Base-by-base conservation (phyloP, 1,140 invertebrate genomes). In the Drosophila nikananu region DNA sequence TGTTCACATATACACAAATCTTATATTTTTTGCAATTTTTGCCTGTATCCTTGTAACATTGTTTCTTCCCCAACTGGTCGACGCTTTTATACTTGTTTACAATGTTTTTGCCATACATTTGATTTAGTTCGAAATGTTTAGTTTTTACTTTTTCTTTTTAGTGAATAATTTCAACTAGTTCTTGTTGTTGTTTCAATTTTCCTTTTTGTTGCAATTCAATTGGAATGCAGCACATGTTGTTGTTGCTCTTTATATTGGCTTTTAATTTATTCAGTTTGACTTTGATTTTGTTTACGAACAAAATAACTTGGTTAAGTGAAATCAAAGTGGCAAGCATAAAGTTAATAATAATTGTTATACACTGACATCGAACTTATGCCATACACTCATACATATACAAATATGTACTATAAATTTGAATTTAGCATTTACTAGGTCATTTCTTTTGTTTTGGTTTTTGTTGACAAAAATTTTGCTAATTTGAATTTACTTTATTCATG, bases 391-490 rank as follows among this genome's bases (percentile, higher is more conserved):
- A 87, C 77, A 83, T 80, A 87, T 65, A 86, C 80, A 83, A 71
- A 71, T 83, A 83, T 75, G 75, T 80, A 78, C 77, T 81, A 89
- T 89, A 87, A 89, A 87, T 87, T 87, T 87, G 63, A 87, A 87
- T 87, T 87, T 87, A 87, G 75, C 84, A 87, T 87, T 87, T 89
- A 89, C 84, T 87, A 87, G 86, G 86, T 62, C 67, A 42, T 73
- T 54, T 63, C 9, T 67, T 70, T 30, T 52, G 49, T 17, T 51
- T n/a, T 49, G 21, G 15, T 15, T 52, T 72, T 59, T 51, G 64
- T 87, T 89, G 84, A 89, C 84, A 87, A 89, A 87, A 87, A 87
- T 87, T 87, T 87, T 81, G 81, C 84, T 87, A 87, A 87, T 84
- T 83, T 84, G 74, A 83, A 89, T 83, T 80, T 84, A 61, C 61